These are phyloP conservation scores for Merluccius polli DNA, from an alignment of 2,797 vertebrate genomes.

Conservation along the genomic window DNA sequence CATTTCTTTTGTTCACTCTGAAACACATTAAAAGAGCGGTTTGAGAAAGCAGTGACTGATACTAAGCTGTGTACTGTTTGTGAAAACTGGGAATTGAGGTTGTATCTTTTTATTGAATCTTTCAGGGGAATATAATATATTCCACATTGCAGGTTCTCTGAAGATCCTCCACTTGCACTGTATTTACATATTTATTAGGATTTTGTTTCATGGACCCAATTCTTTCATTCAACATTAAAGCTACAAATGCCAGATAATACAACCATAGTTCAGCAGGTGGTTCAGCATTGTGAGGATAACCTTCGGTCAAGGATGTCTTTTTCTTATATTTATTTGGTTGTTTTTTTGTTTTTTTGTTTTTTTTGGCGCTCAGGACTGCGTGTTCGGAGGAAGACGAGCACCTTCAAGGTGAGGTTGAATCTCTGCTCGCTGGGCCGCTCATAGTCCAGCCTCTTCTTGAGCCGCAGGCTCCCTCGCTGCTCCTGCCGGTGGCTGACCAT, in stretches of 20 bases:
- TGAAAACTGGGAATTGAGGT: neutral
- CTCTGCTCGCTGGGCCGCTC: conserved; percentile 80
- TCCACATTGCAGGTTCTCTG: neutral
- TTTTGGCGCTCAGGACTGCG: neutral
- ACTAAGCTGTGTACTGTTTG: neutral
- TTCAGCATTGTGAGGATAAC: neutral
- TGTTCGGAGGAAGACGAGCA: neutral
- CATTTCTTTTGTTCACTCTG: neutral
- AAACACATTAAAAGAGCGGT: neutral
- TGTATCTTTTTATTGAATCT: neutral
- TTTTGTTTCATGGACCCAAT: neutral
- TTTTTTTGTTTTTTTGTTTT: neutral
- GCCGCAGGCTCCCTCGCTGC: conserved; percentile 76
- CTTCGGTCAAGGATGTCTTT: neutral
- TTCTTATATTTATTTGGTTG: neutral
- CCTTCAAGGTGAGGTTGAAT: conserved; percentile 84
- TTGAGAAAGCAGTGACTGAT: neutral
- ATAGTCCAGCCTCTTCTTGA: conserved; percentile 85
- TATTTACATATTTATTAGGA: neutral
- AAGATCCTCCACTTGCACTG: neutral
- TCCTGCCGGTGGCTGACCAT: conserved; percentile 78
- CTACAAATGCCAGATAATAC: neutral
- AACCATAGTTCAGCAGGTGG: neutral
- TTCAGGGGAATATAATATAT: neutral
- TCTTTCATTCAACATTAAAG: neutral